phyloP scores from a whole-genome alignment of 2,888 invertebrate genomes.

The Polietes domitor region DNA sequence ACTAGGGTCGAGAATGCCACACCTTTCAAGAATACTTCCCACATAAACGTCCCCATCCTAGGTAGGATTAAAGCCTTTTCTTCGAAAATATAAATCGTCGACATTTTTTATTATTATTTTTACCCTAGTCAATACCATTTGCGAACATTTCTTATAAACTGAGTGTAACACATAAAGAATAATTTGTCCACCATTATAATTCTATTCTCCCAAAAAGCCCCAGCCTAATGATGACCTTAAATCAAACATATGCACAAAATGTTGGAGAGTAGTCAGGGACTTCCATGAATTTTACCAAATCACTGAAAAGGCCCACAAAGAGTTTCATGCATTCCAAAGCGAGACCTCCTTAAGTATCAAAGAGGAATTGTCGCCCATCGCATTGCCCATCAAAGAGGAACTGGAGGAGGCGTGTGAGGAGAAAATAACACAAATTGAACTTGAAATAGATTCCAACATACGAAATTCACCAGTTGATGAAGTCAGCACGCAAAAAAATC shows the following conservation, averaged over 20 bases:
- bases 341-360: conserved; percentile 27
- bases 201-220: conserved; percentile 43
- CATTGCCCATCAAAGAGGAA: conserved; percentile 26
- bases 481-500: conserved; percentile 37
- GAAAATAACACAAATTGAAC: conserved; percentile 36
- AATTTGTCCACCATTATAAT: no score
- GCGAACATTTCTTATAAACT: no score
- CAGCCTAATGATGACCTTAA: conserved; percentile 62
- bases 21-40: no score
- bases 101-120: no score
- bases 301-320: conserved; percentile 75
- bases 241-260: conserved; percentile 75
- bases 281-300: conserved; percentile 78
- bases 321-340: background rate
- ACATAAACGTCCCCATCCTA: no score
- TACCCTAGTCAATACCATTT: no score
- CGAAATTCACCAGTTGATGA: background rate
- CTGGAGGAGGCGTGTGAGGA: conserved; percentile 53
- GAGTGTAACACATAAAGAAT: no score
- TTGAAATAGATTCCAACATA: conserved; percentile 37
- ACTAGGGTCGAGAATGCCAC: no score
- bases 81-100: no score
- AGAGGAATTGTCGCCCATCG: conserved; percentile 7
- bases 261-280: conserved; percentile 77
- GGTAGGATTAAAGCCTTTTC: no score